Percentiles rank a stretch among this genome's conserved stretches.
phyloP scores from a whole-genome alignment of 2,113 vertebrate species.

The Megaceryle maxima region DNA sequence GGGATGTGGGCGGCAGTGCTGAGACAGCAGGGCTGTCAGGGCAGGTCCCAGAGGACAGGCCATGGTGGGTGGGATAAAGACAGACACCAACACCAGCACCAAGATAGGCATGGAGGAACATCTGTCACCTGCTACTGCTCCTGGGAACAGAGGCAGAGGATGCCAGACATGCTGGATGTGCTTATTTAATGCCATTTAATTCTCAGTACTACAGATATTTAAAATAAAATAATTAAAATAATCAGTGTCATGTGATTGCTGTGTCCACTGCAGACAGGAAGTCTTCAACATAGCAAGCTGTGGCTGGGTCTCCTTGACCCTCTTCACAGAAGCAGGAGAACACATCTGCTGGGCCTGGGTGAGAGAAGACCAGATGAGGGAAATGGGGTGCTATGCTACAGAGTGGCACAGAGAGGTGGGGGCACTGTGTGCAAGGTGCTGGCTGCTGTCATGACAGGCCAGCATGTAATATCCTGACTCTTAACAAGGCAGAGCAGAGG shows the following conservation, averaged over 20 bases:
- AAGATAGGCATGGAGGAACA: background rate
- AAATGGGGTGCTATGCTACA: background rate
- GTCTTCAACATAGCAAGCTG: background rate
- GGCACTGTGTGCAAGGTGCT: background rate
- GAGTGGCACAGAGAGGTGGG: background rate
- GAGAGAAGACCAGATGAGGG: background rate
- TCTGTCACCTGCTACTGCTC: background rate
- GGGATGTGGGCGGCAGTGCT: fast-evolving
- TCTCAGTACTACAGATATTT: background rate
- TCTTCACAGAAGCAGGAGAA: background rate
- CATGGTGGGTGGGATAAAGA: background rate
- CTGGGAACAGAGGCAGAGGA: background rate
- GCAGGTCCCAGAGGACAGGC: background rate
- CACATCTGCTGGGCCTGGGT: background rate
- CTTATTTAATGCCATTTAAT: background rate
- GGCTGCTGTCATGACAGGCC: background rate
- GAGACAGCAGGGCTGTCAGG: background rate
- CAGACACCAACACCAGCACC: fast-evolving
- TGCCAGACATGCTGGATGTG: background rate
- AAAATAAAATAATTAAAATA: background rate
- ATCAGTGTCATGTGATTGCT: background rate
- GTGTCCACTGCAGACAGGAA: background rate
- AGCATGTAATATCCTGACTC: background rate
- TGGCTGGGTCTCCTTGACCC: background rate
- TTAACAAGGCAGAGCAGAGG: background rate